Evolutionary conservation across 2,797 vertebrate genomes (phyloP), one percentile per base, ranked within the genome.

Genomic region (Enteromius afrohamiltoni): DNA sequence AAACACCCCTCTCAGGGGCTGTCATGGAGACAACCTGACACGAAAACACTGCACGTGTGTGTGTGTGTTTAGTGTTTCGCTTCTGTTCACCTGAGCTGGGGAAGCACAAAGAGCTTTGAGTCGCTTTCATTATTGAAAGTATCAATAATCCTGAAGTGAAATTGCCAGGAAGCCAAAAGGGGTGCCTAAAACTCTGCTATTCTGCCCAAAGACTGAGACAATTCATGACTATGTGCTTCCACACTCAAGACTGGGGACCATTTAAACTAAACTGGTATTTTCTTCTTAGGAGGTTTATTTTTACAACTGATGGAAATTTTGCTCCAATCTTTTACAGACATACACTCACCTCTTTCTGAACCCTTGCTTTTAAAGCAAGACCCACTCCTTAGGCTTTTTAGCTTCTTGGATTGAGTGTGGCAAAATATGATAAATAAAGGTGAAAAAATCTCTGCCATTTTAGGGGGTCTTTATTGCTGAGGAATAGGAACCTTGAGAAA

Each of bases 1-100:
- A 85, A 83, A 74, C 53, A 75, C 34, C 76, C 49, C 51, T 58
- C 80, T 67, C 80, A 68, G 71, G 58, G 84, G 47, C 55, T 85
- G 78, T 74, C 82, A 83, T 81, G 73, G 75, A 77, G 77, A 84
- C 81, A 87, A 77, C 80, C 85, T 77, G 65, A 78, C 82, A 79
- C 21, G 17, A 80, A 74, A 83, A 77, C 74, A 77, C 51, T 73
- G 70, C 62, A 31, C 55, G 40, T 67, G 45, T 79, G 31, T 58
- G 60, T 79, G 77, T 82, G 79, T 85, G 40, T 79, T 49, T 77
- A 55, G 74, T 73, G 71, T 80, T 77, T 88, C 78, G 34, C 64
- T 79, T 42, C 53, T 79, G 82, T 84, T 86, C 82, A 77, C 74
- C 65, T 83, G 71, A 83, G 73, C 73, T 68, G 62, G 60, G 23